phyloP scores from a whole-genome alignment of 2,888 invertebrate genomes.

The Hesperia comma region DNA sequence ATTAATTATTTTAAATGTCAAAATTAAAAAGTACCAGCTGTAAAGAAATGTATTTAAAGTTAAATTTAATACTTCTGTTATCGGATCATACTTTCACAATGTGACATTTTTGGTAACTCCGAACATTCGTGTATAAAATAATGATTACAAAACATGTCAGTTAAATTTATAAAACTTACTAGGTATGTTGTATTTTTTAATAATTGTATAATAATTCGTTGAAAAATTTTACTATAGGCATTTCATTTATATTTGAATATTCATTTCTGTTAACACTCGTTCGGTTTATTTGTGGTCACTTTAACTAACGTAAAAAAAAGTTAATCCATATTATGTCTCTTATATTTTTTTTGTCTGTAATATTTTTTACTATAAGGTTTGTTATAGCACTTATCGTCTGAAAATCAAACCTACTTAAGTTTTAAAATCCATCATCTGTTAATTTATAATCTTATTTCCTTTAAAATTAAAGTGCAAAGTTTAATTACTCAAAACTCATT shows the following conservation, averaged over 20 bases:
- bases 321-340: background rate
- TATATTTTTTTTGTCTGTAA: background rate
- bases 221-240: no score
- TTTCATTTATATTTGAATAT: no score
- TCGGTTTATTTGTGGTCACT: no score
- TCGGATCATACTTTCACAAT: constrained; percentile 8
- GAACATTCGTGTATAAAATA: constrained; percentile 2
- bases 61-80: constrained; percentile 3
- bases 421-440: background rate
- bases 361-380: no score
- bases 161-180: no score
- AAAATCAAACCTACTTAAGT: background rate
- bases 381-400: background rate
- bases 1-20: constrained; percentile 18
- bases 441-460: background rate
- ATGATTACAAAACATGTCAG: background rate
- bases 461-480: background rate
- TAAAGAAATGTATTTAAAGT: constrained; percentile 7
- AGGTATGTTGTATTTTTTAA: no score
- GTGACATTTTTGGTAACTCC: constrained; percentile 3
- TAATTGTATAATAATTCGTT: no score
- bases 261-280: no score
- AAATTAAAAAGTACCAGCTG: constrained; percentile 5
- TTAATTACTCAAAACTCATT: constrained; percentile 17
- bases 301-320: no score